These are phyloP conservation scores for Glaucidium brasilianum DNA, from an alignment of 2,113 vertebrate species.

Conservation along the genomic window DNA sequence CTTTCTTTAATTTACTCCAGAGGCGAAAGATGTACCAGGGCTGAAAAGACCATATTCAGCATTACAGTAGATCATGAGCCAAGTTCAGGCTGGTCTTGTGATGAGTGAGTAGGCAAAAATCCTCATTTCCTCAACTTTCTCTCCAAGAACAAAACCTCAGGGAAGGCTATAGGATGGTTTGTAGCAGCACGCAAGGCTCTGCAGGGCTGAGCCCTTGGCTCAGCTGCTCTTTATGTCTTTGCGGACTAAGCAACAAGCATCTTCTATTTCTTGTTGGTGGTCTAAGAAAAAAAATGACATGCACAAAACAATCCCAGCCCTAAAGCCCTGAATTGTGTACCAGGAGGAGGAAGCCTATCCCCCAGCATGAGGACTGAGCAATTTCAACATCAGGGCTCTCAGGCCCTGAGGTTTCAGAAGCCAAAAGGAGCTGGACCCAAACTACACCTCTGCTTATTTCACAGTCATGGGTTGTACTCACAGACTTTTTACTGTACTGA, in stretches of 20 bases:
- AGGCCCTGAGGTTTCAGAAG: neutral
- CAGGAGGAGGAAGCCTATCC: neutral
- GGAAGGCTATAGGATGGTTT: neutral
- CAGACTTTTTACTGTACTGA: neutral
- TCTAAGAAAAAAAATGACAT: neutral
- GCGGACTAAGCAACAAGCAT: rapidly evolving
- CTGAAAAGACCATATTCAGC: conserved; percentile 15
- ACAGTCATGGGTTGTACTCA: neutral
- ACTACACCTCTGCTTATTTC: neutral
- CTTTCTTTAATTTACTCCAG: neutral
- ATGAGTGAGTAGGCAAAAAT: conserved; percentile 46
- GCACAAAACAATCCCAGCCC: neutral
- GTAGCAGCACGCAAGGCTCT: neutral
- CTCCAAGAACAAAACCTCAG: neutral
- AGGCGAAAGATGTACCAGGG: neutral
- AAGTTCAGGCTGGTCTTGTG: conserved; percentile 11
- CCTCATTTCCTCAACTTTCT: neutral
- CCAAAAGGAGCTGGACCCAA: neutral
- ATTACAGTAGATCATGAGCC: neutral
- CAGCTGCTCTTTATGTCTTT: neutral
- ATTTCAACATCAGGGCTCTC: neutral
- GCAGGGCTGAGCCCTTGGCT: neutral
- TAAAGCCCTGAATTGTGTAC: neutral
- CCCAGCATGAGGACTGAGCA: neutral
- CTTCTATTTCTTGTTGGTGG: neutral